Percentiles rank a stretch among this genome's conserved stretches.
phyloP scores from a whole-genome alignment of 2,797 vertebrate genomes.

The Champsocephalus gunnari region DNA sequence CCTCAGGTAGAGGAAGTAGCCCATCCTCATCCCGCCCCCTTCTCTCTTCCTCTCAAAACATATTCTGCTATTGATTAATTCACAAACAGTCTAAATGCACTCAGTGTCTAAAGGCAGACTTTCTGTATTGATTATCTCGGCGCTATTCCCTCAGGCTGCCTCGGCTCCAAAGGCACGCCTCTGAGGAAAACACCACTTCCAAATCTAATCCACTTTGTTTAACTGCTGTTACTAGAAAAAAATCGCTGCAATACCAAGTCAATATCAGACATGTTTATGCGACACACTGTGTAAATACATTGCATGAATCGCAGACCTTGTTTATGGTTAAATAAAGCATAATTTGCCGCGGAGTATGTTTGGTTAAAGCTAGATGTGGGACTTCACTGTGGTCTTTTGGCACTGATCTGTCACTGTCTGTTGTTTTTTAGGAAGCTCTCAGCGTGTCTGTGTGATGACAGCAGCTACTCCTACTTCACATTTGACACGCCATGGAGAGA shows the following conservation, averaged over 20 bases:
- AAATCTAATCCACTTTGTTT: slow-evolving; percentile 50
- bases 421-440: slow-evolving; percentile 20
- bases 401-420: slow-evolving; percentile 42
- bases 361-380: slow-evolving; percentile 19
- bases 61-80: slow-evolving; percentile 73
- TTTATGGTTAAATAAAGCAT: slow-evolving; percentile 16
- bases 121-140: slow-evolving; percentile 71
- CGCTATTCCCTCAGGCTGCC: slow-evolving; percentile 50
- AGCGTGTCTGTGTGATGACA: slow-evolving; percentile 50
- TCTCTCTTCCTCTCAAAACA: slow-evolving; percentile 47
- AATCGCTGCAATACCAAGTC: not conserved
- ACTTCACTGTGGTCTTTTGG: slow-evolving; percentile 21
- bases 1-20: slow-evolving; percentile 59
- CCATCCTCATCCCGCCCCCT: slow-evolving; percentile 49
- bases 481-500: slow-evolving; percentile 56
- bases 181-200: slow-evolving; percentile 58
- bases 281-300: not conserved
- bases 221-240: slow-evolving; percentile 8
- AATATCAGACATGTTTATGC: slow-evolving; percentile 22
- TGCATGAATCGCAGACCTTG: slow-evolving; percentile 19
- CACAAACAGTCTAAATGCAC: slow-evolving; percentile 61
- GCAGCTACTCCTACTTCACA: slow-evolving; percentile 63
- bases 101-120: slow-evolving; percentile 67
- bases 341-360: not conserved
- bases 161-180: slow-evolving; percentile 40